Evolutionary conservation across 2,113 vertebrate species (phyloP).

Genomic region (Heloderma charlesbogerti): DNA sequence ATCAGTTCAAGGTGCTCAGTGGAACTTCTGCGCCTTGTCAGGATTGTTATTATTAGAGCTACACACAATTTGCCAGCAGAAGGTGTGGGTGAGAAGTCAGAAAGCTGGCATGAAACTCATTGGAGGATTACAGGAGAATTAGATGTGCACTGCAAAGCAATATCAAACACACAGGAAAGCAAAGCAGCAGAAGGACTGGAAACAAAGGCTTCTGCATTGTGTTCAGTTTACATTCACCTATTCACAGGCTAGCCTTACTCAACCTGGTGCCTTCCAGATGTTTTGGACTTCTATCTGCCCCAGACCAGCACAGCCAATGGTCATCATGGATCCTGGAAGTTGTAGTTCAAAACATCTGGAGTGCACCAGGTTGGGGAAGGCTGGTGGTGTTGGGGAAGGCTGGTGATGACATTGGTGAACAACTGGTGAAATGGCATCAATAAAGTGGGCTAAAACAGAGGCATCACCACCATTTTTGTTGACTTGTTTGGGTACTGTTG

Average conservation of each 20-base stretch:
- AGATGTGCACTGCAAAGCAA: background rate
- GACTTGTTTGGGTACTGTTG: background rate
- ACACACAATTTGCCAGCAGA: conserved; percentile 7
- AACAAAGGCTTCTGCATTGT: too few species aligned
- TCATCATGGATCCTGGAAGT: too few species aligned
- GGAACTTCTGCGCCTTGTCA: conserved; percentile 5
- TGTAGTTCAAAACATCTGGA: too few species aligned
- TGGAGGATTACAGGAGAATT: conserved; percentile 29
- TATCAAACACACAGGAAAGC: background rate
- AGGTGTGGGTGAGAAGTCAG: background rate
- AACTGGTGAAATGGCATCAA: background rate
- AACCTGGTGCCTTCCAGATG: too few species aligned
- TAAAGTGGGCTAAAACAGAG: background rate
- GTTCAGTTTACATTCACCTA: background rate
- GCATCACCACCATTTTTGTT: background rate
- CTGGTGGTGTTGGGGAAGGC: too few species aligned
- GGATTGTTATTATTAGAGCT: conserved; percentile 1
- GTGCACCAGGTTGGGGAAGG: too few species aligned
- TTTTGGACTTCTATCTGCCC: too few species aligned
- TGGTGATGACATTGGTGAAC: background rate
- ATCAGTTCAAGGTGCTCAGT: background rate
- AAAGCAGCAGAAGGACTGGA: background rate
- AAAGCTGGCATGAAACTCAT: background rate
- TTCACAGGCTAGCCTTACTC: background rate
- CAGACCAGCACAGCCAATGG: too few species aligned